Evolutionary conservation across 2,797 vertebrate genomes (phyloP).

Genomic region (Bryconaethiops microstoma): DNA sequence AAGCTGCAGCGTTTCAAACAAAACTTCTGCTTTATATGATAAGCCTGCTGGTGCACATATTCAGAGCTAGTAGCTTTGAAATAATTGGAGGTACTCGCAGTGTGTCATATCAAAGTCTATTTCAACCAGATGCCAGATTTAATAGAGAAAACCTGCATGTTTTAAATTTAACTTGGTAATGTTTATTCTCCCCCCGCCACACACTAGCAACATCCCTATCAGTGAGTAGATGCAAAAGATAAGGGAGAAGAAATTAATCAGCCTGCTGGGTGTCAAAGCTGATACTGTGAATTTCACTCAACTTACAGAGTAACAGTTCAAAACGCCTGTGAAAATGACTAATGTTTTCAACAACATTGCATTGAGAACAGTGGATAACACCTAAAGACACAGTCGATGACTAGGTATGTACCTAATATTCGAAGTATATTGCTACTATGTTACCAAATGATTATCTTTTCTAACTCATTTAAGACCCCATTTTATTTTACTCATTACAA

Average conservation of each 20-base stretch:
- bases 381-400: no score
- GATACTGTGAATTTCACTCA: neutral
- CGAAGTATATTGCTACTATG: no score
- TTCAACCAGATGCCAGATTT: neutral
- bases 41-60: neutral
- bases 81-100: neutral
- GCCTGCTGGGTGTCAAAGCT: neutral
- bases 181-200: neutral
- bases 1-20: neutral
- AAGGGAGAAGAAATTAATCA: neutral
- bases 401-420: no score
- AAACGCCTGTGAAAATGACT: no score
- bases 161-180: no score
- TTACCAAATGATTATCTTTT: no score
- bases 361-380: no score
- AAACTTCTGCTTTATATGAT: neutral
- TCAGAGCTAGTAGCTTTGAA: neutral
- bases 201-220: neutral
- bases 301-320: no score
- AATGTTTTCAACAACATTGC: no score
- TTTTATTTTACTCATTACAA: no score
- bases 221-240: neutral
- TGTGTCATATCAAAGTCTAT: neutral
- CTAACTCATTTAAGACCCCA: no score
- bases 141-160: neutral